Conservation (phyloP, 2,888 invertebrate species). For the Catocala nupta region DNA sequence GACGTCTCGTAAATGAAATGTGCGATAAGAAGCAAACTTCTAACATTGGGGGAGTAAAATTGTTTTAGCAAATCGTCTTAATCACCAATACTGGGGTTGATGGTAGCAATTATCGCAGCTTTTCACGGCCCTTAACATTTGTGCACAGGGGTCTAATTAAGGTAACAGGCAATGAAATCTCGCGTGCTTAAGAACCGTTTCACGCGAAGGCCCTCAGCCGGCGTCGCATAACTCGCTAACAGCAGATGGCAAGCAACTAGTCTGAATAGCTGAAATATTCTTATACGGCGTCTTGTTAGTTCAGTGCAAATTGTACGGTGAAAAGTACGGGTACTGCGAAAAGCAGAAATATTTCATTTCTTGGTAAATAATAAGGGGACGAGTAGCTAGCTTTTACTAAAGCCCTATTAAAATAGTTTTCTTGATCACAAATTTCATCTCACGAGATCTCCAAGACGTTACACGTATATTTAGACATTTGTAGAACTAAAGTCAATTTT, state of each 20-base stretch:
- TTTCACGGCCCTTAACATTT: conserved; percentile 49
- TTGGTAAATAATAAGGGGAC: no score
- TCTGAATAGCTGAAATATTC: conserved; percentile 33
- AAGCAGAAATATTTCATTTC: no score
- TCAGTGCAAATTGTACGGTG: neutral
- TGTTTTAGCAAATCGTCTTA: conserved; percentile 29
- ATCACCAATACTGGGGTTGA: conserved; percentile 31
- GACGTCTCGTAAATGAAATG: conserved; percentile 3
- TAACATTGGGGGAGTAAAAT: conserved; percentile 9
- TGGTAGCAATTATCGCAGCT: conserved; percentile 45
- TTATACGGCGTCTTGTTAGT: conserved; percentile 4
- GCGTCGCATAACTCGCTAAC: conserved; percentile 56
- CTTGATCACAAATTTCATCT: no score
- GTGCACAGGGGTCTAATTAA: conserved; percentile 62
- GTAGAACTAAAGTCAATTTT: no score
- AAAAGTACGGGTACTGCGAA: no score
- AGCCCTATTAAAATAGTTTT: no score
- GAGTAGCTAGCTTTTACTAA: no score
- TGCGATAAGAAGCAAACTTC: conserved; percentile 9
- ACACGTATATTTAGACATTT: no score
- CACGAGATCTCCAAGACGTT: no score
- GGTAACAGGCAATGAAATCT: conserved; percentile 71
- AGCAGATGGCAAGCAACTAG: conserved; percentile 66
- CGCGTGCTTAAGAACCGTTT: conserved; percentile 71
- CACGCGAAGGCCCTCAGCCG: conserved; percentile 55